Evolutionary conservation across 2,888 invertebrate genomes (phyloP), one percentile per base, ranked within the genome.

Genomic region (Philereme vetulata): DNA sequence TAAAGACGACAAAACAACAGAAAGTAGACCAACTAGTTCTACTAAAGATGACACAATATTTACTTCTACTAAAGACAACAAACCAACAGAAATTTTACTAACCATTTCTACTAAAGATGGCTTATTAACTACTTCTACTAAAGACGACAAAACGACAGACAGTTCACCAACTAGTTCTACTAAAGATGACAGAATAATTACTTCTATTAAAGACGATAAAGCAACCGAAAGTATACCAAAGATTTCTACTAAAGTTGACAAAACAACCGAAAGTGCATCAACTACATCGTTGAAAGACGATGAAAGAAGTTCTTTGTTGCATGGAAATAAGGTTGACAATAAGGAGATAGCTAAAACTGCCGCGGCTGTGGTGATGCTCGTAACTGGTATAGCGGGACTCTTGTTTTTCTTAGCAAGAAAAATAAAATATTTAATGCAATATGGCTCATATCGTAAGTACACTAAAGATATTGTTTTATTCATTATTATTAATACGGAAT

Each of bases 371-470:
- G 35, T 54, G 1, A 34, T n/a, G 2, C 56, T 38, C 6, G 48
- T 11, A 3, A 5, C 35, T 2, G 43, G 38, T 1, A 5, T 40
- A 5, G n/a, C 35, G 4, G 56, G 10, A 2, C 7, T 60, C 0
- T 5, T 21, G 0, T 60, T 44, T 8, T 45, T 60, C 5, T 35
- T 56, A 36, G 44, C 21, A 4, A 34, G 40, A 40, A 60, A 45
- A 40, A 52, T 60, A 33, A 51, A 34, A 5, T 36, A 43, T 44
- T 10, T 38, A 2, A 11, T 47, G 10, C 60, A 66, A 52, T 55
- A 52, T 32, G 64, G 64, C 10, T 11, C 56, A 4, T 66, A 66
- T 47, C 47, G 66, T 66, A 54, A 64, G 66, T 66, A 38, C 7
- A 38, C 38, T 4, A 4, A 21, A 21, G 21, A 21, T 21, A 21